Evolutionary conservation across 64 coral and sea anemone genomes (phyloP).

Genomic region (Stichodactyla mertensii): DNA sequence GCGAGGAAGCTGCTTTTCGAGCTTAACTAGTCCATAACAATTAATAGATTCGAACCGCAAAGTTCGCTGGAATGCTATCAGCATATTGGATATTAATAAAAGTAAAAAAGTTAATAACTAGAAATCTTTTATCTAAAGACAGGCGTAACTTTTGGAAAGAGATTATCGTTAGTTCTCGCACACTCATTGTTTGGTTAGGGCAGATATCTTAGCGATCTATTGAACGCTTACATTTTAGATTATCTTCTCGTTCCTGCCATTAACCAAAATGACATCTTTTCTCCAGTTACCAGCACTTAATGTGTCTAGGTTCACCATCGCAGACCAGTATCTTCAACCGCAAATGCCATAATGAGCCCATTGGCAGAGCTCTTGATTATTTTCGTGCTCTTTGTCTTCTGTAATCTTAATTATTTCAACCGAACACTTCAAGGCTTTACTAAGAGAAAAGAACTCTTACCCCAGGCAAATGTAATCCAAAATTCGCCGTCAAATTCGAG

Average conservation of each 20-base stretch:
- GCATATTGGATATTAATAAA: not conserved
- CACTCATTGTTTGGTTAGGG: too few relatives aligned
- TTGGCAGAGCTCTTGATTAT: not conserved
- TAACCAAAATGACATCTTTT: not conserved
- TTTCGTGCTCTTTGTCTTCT: not conserved
- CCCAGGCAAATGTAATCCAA: not conserved
- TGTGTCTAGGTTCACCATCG: not conserved
- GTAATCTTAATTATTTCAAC: not conserved
- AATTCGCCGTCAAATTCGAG: not conserved
- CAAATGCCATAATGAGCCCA: conserved; percentile 1
- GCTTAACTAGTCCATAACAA: conserved; percentile 1
- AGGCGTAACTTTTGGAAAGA: too few relatives aligned
- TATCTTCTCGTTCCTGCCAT: not conserved
- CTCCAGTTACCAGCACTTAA: not conserved
- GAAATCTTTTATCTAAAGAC: too few relatives aligned
- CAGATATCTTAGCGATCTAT: too few relatives aligned
- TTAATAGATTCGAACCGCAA: not conserved
- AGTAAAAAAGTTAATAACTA: not conserved
- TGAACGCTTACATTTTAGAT: too few relatives aligned
- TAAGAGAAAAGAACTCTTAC: not conserved
- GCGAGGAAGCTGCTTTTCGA: not conserved
- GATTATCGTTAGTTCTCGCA: too few relatives aligned
- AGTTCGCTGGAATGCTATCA: not conserved
- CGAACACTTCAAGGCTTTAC: not conserved
- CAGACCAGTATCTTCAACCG: not conserved